Evolutionary conservation across 1,140 invertebrate species (phyloP).

Genomic region (Batillaria attramentaria): DNA sequence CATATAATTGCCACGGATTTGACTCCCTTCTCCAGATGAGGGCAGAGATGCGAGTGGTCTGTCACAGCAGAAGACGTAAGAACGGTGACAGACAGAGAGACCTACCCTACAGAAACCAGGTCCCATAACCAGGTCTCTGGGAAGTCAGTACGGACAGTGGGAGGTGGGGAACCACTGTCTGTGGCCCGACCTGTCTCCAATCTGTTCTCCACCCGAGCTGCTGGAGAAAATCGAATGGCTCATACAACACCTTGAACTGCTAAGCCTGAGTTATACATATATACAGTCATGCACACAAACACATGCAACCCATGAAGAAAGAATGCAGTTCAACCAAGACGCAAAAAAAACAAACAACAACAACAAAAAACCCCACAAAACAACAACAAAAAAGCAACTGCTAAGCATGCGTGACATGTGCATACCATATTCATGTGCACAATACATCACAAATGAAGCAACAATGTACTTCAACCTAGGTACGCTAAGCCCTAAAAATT

Average conservation of each 20-base stretch:
- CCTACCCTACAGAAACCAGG: conserved; percentile 74
- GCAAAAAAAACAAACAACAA: background rate
- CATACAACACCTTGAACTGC: too few species aligned
- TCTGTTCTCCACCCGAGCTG: too few species aligned
- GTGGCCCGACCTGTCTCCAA: too few species aligned
- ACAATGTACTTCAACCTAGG: background rate
- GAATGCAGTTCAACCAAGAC: background rate
- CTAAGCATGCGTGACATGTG: background rate
- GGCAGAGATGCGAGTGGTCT: too few species aligned
- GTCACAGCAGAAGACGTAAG: too few species aligned
- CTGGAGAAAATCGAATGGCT: too few species aligned
- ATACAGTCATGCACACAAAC: background rate
- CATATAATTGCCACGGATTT: too few species aligned
- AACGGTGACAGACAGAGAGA: background rate
- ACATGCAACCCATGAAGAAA: background rate
- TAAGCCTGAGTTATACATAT: background rate
- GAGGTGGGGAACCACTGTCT: too few species aligned
- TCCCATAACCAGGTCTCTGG: conserved; percentile 83
- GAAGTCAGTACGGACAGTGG: conserved; percentile 77
- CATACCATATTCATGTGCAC: too few species aligned
- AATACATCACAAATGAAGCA: background rate
- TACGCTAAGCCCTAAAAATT: too few species aligned
- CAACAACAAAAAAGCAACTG: background rate
- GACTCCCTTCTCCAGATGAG: too few species aligned
- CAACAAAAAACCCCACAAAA: background rate